These are phyloP conservation scores for Zaprionus gabonicus DNA, from an alignment of 1,140 invertebrate species.

Conservation along the genomic window DNA sequence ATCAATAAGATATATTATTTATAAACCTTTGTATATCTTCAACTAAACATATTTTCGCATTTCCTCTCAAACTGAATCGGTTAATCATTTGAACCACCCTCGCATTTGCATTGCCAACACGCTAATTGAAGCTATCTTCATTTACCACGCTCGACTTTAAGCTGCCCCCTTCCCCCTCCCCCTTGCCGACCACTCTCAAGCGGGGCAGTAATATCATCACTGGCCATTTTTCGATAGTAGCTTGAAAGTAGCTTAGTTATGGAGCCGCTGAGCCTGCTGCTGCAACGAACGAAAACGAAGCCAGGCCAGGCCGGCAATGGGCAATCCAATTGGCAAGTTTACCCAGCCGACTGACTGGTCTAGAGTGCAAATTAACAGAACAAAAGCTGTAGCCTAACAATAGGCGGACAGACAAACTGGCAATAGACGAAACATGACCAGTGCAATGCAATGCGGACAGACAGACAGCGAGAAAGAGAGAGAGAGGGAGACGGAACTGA, in stretches of 20 bases:
- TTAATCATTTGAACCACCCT: neutral
- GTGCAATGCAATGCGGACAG: slow-evolving; percentile 41
- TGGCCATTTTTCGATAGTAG: slow-evolving; percentile 67
- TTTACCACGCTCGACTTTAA: slow-evolving; percentile 12
- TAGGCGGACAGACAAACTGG: slow-evolving; percentile 40
- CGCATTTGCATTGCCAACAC: slow-evolving; percentile 13
- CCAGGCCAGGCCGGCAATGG: slow-evolving; percentile 41
- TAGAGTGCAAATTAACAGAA: slow-evolving; percentile 75
- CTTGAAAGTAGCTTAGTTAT: slow-evolving; percentile 74
- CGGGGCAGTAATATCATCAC: slow-evolving; percentile 19
- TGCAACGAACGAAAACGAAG: slow-evolving; percentile 41
- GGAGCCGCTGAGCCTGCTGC: neutral
- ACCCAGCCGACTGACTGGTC: slow-evolving; percentile 14
- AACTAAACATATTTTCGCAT: neutral
- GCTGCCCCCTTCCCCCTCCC: neutral
- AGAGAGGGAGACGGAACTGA: slow-evolving; percentile 31
- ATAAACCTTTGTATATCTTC: too few species aligned
- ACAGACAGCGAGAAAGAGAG: neutral
- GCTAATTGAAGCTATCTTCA: slow-evolving; percentile 35
- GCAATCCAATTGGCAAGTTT: slow-evolving; percentile 35
- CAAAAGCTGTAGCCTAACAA: slow-evolving; percentile 71
- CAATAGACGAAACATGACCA: slow-evolving; percentile 38
- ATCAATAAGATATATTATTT: too few species aligned
- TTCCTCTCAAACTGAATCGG: neutral
- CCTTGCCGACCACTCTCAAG: too few species aligned